These are phyloP conservation scores for Cantharis nigra DNA, from an alignment of 2,888 invertebrate species.

Conservation along the genomic window DNA sequence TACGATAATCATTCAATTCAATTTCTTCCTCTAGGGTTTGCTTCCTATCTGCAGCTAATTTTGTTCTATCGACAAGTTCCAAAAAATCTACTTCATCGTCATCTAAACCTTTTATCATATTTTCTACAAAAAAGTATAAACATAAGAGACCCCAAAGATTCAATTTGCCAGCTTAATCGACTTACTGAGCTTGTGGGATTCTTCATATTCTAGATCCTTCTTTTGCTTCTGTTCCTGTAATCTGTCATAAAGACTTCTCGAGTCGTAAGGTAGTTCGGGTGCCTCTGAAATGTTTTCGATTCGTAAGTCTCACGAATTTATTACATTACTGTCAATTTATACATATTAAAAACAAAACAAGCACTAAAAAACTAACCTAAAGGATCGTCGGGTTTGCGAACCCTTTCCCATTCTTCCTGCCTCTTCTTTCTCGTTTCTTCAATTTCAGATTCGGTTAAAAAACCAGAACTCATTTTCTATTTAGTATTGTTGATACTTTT, in stretches of 20 bases:
- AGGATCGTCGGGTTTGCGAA: constrained; percentile 88
- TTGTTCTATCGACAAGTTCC: constrained; percentile 85
- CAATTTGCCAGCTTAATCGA: constrained; percentile 29
- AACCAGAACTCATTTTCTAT: constrained; percentile 85
- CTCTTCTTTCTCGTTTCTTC: constrained; percentile 78
- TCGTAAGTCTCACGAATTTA: neutral
- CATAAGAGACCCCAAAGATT: neutral
- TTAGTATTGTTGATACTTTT: neutral
- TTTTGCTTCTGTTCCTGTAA: constrained; percentile 91
- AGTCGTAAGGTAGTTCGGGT: constrained; percentile 85
- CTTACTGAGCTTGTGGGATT: constrained; percentile 93
- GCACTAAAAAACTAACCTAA: constrained; percentile 63
- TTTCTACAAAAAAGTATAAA: constrained; percentile 61
- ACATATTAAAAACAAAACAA: neutral
- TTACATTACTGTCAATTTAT: neutral
- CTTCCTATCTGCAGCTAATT: constrained; percentile 82
- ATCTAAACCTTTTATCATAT: constrained; percentile 88
- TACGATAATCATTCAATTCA: constrained; percentile 84
- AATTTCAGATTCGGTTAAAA: constrained; percentile 86
- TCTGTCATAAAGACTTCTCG: constrained; percentile 86
- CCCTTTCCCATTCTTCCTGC: constrained; percentile 97
- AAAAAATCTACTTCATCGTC: constrained; percentile 96
- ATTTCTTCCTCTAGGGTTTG: constrained; percentile 82
- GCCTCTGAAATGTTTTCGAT: constrained; percentile 64
- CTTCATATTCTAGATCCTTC: constrained; percentile 93